Evolutionary conservation across 2,113 vertebrate species (phyloP).

Genomic region (Dipodomys ordii): DNA sequence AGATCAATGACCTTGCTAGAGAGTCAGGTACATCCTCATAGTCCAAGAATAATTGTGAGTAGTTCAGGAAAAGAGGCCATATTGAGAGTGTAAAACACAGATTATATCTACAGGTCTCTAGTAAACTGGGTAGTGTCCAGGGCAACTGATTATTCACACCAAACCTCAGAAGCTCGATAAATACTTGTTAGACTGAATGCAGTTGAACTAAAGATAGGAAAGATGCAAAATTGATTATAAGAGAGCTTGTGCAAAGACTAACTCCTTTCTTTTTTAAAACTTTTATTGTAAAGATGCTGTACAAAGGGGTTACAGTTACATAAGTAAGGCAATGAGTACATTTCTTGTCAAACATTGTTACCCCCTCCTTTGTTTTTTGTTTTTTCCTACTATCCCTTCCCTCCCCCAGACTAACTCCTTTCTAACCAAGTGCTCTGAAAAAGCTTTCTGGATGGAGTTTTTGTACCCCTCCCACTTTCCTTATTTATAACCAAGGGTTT

Average conservation of each 20-base stretch:
- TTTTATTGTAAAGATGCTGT: too few relatives aligned
- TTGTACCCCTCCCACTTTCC: not conserved
- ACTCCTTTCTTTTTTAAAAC: not conserved
- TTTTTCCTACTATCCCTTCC: too few relatives aligned
- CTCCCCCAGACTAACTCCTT: not conserved
- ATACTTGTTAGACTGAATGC: constrained; percentile 1
- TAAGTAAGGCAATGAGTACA: too few relatives aligned
- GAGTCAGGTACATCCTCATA: not conserved
- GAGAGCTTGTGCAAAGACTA: not conserved
- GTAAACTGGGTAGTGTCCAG: not conserved
- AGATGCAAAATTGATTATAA: not conserved
- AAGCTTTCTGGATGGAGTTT: constrained; percentile 17
- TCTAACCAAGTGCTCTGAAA: not conserved
- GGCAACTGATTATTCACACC: constrained; percentile 8
- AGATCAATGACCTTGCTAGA: constrained; percentile 32
- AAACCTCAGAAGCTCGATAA: constrained; percentile 15
- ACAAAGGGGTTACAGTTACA: too few relatives aligned
- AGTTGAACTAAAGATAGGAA: constrained; percentile 12
- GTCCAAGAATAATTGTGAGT: constrained; percentile 16
- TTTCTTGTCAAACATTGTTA: too few relatives aligned
- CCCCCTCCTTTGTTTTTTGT: too few relatives aligned
- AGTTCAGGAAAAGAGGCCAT: constrained; percentile 11
- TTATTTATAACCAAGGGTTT: constrained; percentile 7
- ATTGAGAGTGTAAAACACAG: not conserved
- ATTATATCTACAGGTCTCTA: not conserved